These are phyloP conservation scores for Cheilosia variabilis DNA, from an alignment of 2,888 invertebrate species.

Conservation along the genomic window DNA sequence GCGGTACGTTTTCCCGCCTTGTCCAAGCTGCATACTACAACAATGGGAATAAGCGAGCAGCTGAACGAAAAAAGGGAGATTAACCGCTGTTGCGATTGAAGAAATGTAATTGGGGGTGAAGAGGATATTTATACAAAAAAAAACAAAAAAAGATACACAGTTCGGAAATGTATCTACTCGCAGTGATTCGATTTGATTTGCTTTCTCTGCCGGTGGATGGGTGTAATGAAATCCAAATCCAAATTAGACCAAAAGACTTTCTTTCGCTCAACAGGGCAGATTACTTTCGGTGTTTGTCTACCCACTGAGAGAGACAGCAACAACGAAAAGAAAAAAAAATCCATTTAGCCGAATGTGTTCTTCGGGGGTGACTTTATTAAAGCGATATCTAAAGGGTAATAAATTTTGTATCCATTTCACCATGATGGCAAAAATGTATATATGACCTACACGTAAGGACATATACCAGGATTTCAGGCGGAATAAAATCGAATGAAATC, in stretches of 20 bases:
- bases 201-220: not conserved
- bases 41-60: conserved; percentile 13
- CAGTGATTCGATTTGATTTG: conserved; percentile 23
- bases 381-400: conserved; percentile 64
- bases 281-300: conserved; percentile 19
- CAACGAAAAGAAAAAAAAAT: conserved; percentile 2
- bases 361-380: conserved; percentile 61
- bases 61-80: conserved; percentile 13
- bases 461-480: conserved; percentile 19
- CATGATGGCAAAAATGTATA: not conserved
- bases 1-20: conserved; percentile 17
- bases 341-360: conserved; percentile 44
- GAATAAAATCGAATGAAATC: conserved; percentile 50
- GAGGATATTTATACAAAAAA: not conserved
- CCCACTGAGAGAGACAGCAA: not conserved
- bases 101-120: conserved; percentile 19
- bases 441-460: conserved; percentile 20
- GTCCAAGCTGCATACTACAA: conserved; percentile 10
- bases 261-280: not conserved
- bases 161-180: not conserved
- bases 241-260: conserved; percentile 45
- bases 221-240: conserved; percentile 34
- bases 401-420: conserved; percentile 58
- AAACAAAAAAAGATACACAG: conserved; percentile 10
- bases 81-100: conserved; percentile 25